A percentile compares a stretch with the other conserved stretches of the same genome.
Evolutionary conservation across 1,140 invertebrate species (phyloP).

Genomic region (Pseudachorutes palmiensis): DNA sequence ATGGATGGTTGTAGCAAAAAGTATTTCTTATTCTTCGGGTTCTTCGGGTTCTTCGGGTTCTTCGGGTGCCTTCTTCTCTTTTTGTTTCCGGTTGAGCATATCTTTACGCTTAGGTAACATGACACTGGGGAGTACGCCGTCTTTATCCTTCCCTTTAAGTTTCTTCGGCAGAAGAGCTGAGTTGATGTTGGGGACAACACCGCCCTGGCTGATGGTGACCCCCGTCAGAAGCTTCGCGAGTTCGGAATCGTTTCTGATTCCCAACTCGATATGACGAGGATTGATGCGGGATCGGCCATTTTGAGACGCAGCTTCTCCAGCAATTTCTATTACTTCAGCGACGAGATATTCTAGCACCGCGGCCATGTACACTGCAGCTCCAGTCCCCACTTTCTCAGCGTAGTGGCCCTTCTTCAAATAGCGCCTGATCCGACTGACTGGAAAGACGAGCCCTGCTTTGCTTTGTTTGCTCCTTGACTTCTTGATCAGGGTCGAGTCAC

Average conservation of each 20-base stretch:
- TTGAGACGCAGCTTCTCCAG: constrained; percentile 65
- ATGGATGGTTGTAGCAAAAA: no score
- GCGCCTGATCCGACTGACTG: constrained; percentile 60
- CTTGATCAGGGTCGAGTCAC: background rate
- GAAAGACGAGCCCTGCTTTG: constrained; percentile 58
- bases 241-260: constrained; percentile 80
- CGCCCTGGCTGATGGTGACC: constrained; percentile 74
- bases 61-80: no score
- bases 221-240: constrained; percentile 65
- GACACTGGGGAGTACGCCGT: no score
- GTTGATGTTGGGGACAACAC: constrained; percentile 71
- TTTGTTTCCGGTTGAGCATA: no score
- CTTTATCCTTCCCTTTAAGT: no score
- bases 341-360: constrained; percentile 52
- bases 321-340: constrained; percentile 68
- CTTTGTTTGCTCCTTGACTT: background rate
- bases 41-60: no score
- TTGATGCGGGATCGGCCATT: constrained; percentile 54
- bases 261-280: constrained; percentile 70
- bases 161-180: constrained; percentile 62
- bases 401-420: constrained; percentile 60
- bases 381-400: constrained; percentile 58
- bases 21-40: no score
- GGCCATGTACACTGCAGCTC: constrained; percentile 62
- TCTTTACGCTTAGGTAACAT: no score